These are phyloP conservation scores for Cephalopholis sonnerati DNA, from an alignment of 2,113 vertebrate genomes.

Conservation along the genomic window DNA sequence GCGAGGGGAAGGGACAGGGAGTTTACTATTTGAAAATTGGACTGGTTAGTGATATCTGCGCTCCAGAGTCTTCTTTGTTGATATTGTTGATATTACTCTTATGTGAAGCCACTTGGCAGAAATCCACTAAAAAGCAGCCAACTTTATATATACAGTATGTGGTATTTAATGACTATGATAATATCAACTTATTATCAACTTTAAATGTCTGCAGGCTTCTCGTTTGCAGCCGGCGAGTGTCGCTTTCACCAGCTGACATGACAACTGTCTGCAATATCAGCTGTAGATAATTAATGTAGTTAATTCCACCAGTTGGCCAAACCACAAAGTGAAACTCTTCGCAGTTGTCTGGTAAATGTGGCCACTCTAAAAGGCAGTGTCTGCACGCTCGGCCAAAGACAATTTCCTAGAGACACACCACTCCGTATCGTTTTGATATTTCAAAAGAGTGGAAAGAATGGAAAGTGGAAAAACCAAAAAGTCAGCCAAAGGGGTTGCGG, in stretches of 20 bases:
- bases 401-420: conserved; percentile 42
- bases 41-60: conserved; percentile 54
- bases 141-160: background rate
- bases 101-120: conserved; percentile 6
- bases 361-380: conserved; percentile 14
- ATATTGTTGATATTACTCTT: conserved; percentile 49
- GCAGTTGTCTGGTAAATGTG: conserved; percentile 48
- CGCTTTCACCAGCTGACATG: background rate
- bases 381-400: conserved; percentile 40
- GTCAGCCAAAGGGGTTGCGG: conserved; percentile 47
- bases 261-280: conserved; percentile 36
- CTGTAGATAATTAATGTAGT: conserved; percentile 43
- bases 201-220: conserved; percentile 7
- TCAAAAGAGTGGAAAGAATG: conserved; percentile 52
- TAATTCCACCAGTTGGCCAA: conserved; percentile 41
- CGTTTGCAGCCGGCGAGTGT: conserved; percentile 7
- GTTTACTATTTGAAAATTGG: conserved; percentile 63
- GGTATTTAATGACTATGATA: background rate
- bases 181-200: conserved; percentile 22
- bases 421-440: conserved; percentile 53
- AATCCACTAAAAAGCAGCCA: background rate
- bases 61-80: conserved; percentile 38
- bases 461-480: conserved; percentile 57
- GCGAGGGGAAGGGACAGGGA: conserved; percentile 47
- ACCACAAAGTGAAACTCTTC: conserved; percentile 44